Conservation (phyloP, 2,113 vertebrate genomes). For the Campylomormyrus tamandua region DNA sequence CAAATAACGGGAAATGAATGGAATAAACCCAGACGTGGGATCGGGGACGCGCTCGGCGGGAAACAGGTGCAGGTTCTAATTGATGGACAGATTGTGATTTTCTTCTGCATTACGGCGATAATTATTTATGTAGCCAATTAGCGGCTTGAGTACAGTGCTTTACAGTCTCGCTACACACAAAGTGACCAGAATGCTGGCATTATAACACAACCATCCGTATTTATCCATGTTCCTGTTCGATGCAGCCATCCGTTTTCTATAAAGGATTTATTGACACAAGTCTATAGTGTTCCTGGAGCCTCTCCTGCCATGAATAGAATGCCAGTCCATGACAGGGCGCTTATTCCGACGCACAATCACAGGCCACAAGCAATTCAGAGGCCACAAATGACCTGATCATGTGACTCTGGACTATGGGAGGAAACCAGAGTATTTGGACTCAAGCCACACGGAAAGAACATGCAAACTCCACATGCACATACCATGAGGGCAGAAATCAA, state of each 20-base stretch:
- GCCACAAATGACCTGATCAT: neutral
- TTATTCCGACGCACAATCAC: neutral
- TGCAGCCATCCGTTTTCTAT: neutral
- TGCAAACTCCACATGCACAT: neutral
- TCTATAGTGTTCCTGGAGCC: neutral
- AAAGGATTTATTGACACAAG: neutral
- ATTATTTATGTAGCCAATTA: slow-evolving; percentile 11
- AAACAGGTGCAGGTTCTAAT: neutral
- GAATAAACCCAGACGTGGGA: neutral
- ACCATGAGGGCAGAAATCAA: neutral
- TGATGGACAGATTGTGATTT: neutral
- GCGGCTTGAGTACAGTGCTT: neutral
- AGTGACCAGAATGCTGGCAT: neutral
- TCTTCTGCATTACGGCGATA: neutral
- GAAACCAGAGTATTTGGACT: neutral
- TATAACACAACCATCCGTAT: neutral
- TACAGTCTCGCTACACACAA: neutral
- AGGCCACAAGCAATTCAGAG: neutral
- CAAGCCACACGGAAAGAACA: neutral
- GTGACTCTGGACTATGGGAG: neutral
- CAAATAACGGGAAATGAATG: neutral
- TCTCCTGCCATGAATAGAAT: neutral
- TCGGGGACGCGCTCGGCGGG: neutral
- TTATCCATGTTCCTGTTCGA: neutral
- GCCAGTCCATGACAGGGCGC: neutral